Conservation (phyloP, 2,797 vertebrate genomes). For the Harpagifer antarcticus region DNA sequence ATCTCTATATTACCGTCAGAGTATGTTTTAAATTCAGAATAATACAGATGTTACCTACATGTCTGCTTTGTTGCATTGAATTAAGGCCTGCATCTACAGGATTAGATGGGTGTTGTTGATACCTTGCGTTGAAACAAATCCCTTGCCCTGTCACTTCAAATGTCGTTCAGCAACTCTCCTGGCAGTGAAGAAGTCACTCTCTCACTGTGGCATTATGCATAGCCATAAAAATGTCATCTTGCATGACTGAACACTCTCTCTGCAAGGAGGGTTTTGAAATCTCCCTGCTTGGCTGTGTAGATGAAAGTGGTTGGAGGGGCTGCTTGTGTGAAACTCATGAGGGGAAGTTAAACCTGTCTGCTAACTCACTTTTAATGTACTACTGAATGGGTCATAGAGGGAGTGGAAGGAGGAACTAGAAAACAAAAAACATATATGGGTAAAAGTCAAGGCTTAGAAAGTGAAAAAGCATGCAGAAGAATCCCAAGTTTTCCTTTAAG, state of each 20-base stretch:
- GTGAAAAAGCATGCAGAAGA: not conserved
- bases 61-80: slow-evolving; percentile 14
- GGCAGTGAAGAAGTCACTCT: slow-evolving; percentile 53
- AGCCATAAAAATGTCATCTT: slow-evolving; percentile 71
- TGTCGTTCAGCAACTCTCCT: slow-evolving; percentile 42
- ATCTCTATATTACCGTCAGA: slow-evolving; percentile 3
- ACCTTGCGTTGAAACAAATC: slow-evolving; percentile 61
- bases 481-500: not conserved
- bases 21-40: slow-evolving; percentile 4
- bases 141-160: slow-evolving; percentile 51
- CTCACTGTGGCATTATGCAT: slow-evolving; percentile 60
- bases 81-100: slow-evolving; percentile 21
- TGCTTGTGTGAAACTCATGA: slow-evolving; percentile 37
- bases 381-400: slow-evolving; percentile 50
- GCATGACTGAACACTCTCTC: slow-evolving; percentile 61
- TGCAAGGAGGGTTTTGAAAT: slow-evolving; percentile 40
- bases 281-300: slow-evolving; percentile 49
- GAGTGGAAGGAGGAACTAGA: slow-evolving; percentile 19
- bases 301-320: slow-evolving; percentile 33
- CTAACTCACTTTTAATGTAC: slow-evolving; percentile 43
- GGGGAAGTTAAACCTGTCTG: slow-evolving; percentile 15
- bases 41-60: slow-evolving; percentile 1
- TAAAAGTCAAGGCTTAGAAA: slow-evolving; percentile 19
- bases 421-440: not conserved
- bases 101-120: slow-evolving; percentile 46